A percentile compares a stretch with the other conserved stretches of the same genome.
Evolutionary conservation across 1,140 invertebrate species (phyloP).

Genomic region (Notospermus geniculatus): DNA sequence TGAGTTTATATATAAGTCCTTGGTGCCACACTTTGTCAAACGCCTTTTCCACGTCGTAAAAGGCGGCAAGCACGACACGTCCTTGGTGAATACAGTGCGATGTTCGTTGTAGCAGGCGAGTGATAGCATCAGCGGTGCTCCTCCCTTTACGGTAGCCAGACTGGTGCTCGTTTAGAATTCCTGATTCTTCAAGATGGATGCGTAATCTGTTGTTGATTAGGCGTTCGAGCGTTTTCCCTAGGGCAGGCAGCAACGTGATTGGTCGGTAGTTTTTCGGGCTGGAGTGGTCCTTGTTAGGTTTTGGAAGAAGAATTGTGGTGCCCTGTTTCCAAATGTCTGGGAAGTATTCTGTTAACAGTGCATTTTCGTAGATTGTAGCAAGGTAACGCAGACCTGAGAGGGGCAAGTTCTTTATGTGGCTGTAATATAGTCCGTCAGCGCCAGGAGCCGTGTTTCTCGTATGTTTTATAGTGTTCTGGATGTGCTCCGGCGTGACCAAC

Average conservation of each 20-base stretch:
- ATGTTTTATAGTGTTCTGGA: too few relatives aligned
- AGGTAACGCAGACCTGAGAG: too few relatives aligned
- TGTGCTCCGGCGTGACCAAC: too few relatives aligned
- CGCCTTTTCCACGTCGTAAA: slow-evolving; percentile 5
- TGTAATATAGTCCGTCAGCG: too few relatives aligned
- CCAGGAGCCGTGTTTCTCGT: too few relatives aligned
- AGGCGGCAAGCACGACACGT: background rate
- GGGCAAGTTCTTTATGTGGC: too few relatives aligned
- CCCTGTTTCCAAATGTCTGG: background rate
- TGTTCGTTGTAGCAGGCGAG: background rate
- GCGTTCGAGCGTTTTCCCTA: slow-evolving; percentile 1
- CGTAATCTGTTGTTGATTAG: background rate
- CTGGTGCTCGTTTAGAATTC: background rate
- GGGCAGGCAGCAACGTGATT: background rate
- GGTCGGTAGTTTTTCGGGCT: background rate
- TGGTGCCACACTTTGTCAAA: slow-evolving; percentile 5
- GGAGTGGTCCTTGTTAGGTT: background rate
- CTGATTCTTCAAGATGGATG: background rate
- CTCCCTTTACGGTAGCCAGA: background rate
- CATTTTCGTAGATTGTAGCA: too few relatives aligned
- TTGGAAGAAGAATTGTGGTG: slow-evolving; percentile 1
- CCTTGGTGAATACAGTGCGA: background rate
- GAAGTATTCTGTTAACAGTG: too few relatives aligned
- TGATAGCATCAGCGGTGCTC: background rate
- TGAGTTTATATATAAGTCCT: background rate